These are phyloP conservation scores for Nannoperca australis DNA, from an alignment of 2,797 vertebrate genomes.

Conservation along the genomic window DNA sequence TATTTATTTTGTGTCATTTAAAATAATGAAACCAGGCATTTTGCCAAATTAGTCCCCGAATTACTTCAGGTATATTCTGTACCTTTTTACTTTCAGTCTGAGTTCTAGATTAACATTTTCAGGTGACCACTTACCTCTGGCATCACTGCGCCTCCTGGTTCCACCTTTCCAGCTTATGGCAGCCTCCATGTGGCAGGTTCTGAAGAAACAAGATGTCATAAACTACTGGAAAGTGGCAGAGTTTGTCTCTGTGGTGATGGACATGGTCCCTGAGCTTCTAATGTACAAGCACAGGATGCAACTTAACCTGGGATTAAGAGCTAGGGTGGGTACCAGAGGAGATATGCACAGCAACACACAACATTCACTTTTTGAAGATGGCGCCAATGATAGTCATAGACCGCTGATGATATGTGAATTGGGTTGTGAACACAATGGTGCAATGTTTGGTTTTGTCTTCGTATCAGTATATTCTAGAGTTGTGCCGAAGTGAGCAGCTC, in stretches of 20 bases:
- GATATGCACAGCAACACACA: not conserved
- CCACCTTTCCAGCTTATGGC: constrained; percentile 84
- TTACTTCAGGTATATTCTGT: not conserved
- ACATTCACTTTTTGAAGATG: not conserved
- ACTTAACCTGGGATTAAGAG: constrained; percentile 86
- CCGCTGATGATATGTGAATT: not conserved
- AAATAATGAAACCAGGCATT: not conserved
- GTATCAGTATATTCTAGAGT: constrained; percentile 77
- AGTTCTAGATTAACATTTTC: constrained; percentile 23
- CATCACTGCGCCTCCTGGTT: constrained; percentile 82
- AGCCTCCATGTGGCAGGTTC: constrained; percentile 84
- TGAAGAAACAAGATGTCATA: constrained; percentile 74
- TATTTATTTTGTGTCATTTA: too few relatives aligned
- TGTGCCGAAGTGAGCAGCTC: constrained; percentile 62
- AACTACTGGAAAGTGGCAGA: constrained; percentile 86
- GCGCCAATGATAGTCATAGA: not conserved
- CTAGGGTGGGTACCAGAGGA: constrained; percentile 78
- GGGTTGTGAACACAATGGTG: not conserved
- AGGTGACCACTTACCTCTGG: constrained; percentile 72
- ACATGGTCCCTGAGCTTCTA: constrained; percentile 85
- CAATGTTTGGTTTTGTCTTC: not conserved
- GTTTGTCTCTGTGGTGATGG: constrained; percentile 81
- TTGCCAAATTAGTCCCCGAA: not conserved
- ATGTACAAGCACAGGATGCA: constrained; percentile 83
- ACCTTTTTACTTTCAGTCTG: not conserved